Evolutionary conservation across 2,797 vertebrate genomes (phyloP).

Genomic region (Melanogrammus aeglefinus): DNA sequence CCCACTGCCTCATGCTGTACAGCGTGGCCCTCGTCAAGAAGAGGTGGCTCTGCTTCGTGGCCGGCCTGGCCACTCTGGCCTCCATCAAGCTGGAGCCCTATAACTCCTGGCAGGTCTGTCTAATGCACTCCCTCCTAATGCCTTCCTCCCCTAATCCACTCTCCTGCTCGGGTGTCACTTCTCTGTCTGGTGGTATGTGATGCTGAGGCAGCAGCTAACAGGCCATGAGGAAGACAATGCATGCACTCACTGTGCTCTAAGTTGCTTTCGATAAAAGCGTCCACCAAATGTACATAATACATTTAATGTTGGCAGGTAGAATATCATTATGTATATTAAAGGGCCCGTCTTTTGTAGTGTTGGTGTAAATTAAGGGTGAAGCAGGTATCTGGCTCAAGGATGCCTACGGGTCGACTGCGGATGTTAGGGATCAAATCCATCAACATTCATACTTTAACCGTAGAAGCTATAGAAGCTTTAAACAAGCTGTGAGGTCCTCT

Average conservation of each 20-base stretch:
- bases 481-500: no score
- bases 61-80: constrained; percentile 85
- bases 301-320: background rate
- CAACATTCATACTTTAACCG: no score
- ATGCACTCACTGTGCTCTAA: background rate
- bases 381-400: no score
- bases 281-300: background rate
- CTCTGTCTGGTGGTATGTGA: no score
- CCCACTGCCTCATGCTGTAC: constrained; percentile 90
- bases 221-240: no score
- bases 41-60: constrained; percentile 85
- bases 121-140: constrained; percentile 4
- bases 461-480: no score
- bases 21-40: constrained; percentile 81
- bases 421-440: no score
- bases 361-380: no score
- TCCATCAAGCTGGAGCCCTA: constrained; percentile 93
- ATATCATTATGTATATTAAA: no score
- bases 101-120: constrained; percentile 90
- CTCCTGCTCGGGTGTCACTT: background rate
- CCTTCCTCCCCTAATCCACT: background rate
- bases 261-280: background rate
- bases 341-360: no score
- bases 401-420: no score
- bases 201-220: no score